Base-by-base conservation (phyloP, 2,888 invertebrate genomes). In the Hermaeophaga mercurialis region DNA sequence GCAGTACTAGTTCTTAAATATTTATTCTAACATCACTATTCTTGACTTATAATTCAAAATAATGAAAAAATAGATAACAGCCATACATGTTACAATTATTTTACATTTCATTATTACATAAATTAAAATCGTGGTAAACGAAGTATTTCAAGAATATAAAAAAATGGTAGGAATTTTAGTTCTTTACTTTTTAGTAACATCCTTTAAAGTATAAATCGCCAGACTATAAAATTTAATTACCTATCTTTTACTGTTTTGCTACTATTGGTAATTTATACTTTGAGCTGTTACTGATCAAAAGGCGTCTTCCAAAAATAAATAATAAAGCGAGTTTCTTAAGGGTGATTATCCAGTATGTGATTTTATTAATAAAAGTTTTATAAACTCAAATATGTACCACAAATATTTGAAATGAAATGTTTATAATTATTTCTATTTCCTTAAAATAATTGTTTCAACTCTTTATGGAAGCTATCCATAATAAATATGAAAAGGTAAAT, bases 41-140 rank as follows among this genome's bases (percentile, higher is more conserved):
- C 68, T 73, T 74, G 73, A 75, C 72, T 74, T 72, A 26, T 66
- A 69, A 71, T 73, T 68, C 70, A 73, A 74, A 75, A 71, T 72
- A 72, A 75, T 73, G 72, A 74, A 75, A 74, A 75, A 74, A 74
- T 71, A 74, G 72, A 73, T 75, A 75, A 76, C 76, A 75, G 76
- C 75, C 75, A 76, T 75, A 75, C 74, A 74, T 47, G 47, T 69
- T 71, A 70, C 72, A 74, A 74, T 72, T 73, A 75, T 73, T 67
- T 67, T 66, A 66, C 66, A 65, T 64, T 69, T 59, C 55, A 63
- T 63, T 59, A 62, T 59, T 62, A 66, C 61, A 63, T 52, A 66
- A 66, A 54, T 62, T 63, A 66, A 63, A 63, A 52, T 38, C 41
- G 46, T 56, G 64, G 59, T 64, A 62, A 64, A 56, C 44, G 34